Conservation (phyloP, 2,797 vertebrate species). For the Champsocephalus esox region DNA sequence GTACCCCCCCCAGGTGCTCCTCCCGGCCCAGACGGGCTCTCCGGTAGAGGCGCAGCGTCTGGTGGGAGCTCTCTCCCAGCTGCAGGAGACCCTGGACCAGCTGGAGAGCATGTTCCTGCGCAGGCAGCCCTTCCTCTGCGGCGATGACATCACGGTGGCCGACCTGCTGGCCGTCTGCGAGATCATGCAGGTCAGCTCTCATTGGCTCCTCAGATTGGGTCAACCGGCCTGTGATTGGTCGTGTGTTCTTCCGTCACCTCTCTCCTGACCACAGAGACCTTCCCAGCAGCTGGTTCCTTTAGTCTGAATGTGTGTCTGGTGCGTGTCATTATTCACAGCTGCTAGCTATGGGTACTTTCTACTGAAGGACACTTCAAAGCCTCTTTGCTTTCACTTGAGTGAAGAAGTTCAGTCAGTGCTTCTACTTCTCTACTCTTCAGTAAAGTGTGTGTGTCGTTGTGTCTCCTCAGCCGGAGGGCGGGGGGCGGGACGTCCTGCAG, state of each 20-base stretch:
- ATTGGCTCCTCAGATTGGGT: not conserved
- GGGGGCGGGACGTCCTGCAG: constrained; percentile 78
- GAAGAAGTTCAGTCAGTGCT: too few relatives aligned
- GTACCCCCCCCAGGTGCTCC: constrained; percentile 66
- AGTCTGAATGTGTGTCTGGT: too few relatives aligned
- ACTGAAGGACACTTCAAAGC: too few relatives aligned
- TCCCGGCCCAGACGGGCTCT: constrained; percentile 66
- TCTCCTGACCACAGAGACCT: too few relatives aligned
- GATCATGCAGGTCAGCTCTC: constrained; percentile 81
- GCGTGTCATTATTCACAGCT: too few relatives aligned
- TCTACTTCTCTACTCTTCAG: too few relatives aligned
- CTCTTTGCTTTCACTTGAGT: too few relatives aligned
- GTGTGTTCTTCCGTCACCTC: not conserved
- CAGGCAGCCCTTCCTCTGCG: constrained; percentile 82
- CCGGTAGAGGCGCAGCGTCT: constrained; percentile 57
- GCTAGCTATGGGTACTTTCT: too few relatives aligned
- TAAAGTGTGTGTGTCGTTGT: not conserved
- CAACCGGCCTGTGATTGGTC: not conserved
- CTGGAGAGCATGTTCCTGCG: constrained; percentile 84
- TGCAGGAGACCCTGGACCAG: constrained; percentile 74
- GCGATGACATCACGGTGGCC: constrained; percentile 83
- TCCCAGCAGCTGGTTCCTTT: too few relatives aligned
- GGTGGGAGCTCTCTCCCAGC: constrained; percentile 66
- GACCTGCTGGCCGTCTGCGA: constrained; percentile 85
- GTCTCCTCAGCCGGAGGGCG: constrained; percentile 72